Evolutionary conservation across 2,113 vertebrate genomes (phyloP), one percentile per base, ranked within the genome.

Genomic region (Pterocles orientalis): DNA sequence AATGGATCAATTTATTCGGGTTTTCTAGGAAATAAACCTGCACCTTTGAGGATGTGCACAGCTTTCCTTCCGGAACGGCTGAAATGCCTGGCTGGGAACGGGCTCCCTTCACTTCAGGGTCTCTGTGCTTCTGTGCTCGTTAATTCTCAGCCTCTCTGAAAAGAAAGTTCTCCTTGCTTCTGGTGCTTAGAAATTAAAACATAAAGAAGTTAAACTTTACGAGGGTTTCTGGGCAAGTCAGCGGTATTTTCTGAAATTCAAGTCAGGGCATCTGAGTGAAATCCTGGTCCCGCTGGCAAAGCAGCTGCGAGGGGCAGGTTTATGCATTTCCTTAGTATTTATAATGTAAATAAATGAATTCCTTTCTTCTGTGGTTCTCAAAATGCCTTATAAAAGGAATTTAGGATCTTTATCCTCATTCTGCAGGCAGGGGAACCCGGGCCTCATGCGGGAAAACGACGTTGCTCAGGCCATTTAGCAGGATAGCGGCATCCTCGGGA

Each of bases 361-460:
- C 3, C 12, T 75, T 76, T 48, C 21, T 62, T 66, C 33, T 39
- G 43, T 12, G 4, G 4, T 26, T 82, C 65, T 82, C 39, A 60
- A 75, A 89, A 39, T 23, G 17, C 34, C 9, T n/a, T 56, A 4
- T 24, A 9, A 64, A 77, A 71, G 26, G 45, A 39, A 23, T 60
- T 68, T 14, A 28, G 78, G 28, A 31, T 58, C 69, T 77, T 79
- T 18, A 60, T 31, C 20, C 9, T 29, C 1, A 1, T 80, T 53
- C n/a, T 57, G 11, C 23, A 34, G 29, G 2, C 13, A 16, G 33
- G 26, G 53, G 19, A 51, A 14, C 12, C 50, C 19, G 3, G n/a
- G 25, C 66, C n/a, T 3, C 2, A 1, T 9, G 14, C 16, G 19
- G 12, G 7, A 17, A 56, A 21, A 3, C 1, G 13, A 29, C 19